Percentiles rank a stretch among this genome's conserved stretches.
Evolutionary conservation across 35 echinoderm and acorn worm genomes (phyloP).

Genomic region (Heliocidaris tuberculata): DNA sequence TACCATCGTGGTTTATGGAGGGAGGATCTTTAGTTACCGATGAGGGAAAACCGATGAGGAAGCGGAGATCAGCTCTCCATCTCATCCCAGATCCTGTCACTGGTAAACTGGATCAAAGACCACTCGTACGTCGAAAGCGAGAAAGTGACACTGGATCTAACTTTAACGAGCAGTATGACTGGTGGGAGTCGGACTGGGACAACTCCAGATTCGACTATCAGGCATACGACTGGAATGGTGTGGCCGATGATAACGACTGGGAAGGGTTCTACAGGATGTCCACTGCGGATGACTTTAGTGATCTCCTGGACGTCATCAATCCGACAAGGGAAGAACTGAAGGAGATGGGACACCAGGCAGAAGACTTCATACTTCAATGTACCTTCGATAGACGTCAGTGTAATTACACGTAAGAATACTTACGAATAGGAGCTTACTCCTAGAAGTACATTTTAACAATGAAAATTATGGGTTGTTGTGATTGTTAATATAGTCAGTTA

Average conservation of each 20-base stretch:
- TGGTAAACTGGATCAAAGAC: neutral
- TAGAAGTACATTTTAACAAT: no score
- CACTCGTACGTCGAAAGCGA: neutral
- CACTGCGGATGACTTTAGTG: slow-evolving; percentile 79
- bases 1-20: neutral
- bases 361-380: slow-evolving; percentile 73
- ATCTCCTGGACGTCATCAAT: slow-evolving; percentile 59
- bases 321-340: slow-evolving; percentile 54
- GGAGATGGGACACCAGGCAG: slow-evolving; percentile 55
- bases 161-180: slow-evolving; percentile 59
- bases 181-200: slow-evolving; percentile 75
- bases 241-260: slow-evolving; percentile 78
- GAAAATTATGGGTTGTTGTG: no score
- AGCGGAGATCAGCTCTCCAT: neutral
- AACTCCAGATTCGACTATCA: slow-evolving; percentile 40
- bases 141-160: neutral
- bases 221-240: slow-evolving; percentile 50
- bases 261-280: slow-evolving; percentile 72
- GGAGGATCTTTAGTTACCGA: neutral
- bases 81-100: slow-evolving; percentile 19
- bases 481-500: no score
- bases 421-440: no score
- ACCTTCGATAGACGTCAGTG: slow-evolving; percentile 61
- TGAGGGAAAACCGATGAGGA: neutral
- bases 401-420: slow-evolving; percentile 55